phyloP scores from a whole-genome alignment of 2,797 vertebrate species.

The Gouania willdenowi region DNA sequence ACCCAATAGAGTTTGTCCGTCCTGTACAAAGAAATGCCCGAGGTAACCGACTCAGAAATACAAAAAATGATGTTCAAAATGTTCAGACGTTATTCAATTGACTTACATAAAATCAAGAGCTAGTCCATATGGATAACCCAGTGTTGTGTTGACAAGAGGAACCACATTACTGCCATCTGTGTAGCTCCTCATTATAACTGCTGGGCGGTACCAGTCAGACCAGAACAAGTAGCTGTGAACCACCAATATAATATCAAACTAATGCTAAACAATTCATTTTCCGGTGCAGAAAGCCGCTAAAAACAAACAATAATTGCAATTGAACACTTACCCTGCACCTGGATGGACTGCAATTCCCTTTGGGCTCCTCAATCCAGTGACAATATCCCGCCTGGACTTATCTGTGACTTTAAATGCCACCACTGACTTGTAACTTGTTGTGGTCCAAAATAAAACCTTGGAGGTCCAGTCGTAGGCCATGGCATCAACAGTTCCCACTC shows the following conservation, averaged over 20 bases:
- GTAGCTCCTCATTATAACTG: slow-evolving; percentile 66
- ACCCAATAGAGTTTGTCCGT: slow-evolving; percentile 72
- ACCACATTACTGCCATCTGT: slow-evolving; percentile 69
- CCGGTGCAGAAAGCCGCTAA: too few relatives aligned
- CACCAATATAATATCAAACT: too few relatives aligned
- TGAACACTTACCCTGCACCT: slow-evolving; percentile 61
- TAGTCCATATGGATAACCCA: slow-evolving; percentile 71
- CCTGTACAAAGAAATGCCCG: too few relatives aligned
- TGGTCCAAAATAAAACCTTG: slow-evolving; percentile 74
- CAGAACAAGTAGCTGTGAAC: slow-evolving; percentile 73
- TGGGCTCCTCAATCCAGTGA: slow-evolving; percentile 59
- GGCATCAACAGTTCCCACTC: slow-evolving; percentile 59
- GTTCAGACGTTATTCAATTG: neutral
- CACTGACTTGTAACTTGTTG: slow-evolving; percentile 50
- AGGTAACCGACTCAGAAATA: too few relatives aligned
- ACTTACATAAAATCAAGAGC: slow-evolving; percentile 69
- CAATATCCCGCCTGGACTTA: slow-evolving; percentile 68
- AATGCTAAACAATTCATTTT: too few relatives aligned
- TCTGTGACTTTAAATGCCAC: slow-evolving; percentile 67
- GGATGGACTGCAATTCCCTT: slow-evolving; percentile 74
- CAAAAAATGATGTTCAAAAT: too few relatives aligned
- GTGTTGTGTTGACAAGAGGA: slow-evolving; percentile 72
- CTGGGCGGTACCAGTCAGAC: slow-evolving; percentile 74
- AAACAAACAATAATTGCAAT: too few relatives aligned
- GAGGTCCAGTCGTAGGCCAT: slow-evolving; percentile 79